Percentiles rank a stretch among this genome's conserved stretches.
Conservation (phyloP, 2,888 invertebrate genomes). For the Sisyra terminalis region DNA sequence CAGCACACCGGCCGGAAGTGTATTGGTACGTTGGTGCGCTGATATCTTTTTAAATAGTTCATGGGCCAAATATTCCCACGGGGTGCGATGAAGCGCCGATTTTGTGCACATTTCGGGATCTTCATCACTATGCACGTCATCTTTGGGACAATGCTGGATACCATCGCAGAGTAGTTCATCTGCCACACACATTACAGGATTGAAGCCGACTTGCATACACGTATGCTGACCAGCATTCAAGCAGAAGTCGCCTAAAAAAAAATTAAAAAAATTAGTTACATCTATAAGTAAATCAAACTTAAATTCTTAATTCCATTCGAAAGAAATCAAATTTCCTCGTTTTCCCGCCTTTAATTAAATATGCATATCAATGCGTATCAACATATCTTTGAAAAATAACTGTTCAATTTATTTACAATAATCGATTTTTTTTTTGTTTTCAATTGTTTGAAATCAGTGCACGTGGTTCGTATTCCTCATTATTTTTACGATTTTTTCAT, state of each 20-base stretch:
- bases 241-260: slow-evolving; percentile 16
- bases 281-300: too few relatives aligned
- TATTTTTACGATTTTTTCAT: too few relatives aligned
- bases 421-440: too few relatives aligned
- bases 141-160: slow-evolving; percentile 45
- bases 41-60: slow-evolving; percentile 17
- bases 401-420: too few relatives aligned
- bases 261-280: too few relatives aligned
- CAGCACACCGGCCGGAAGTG: background rate
- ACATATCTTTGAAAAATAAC: too few relatives aligned
- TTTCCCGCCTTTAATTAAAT: too few relatives aligned
- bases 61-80: slow-evolving; percentile 17
- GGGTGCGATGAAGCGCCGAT: slow-evolving; percentile 7
- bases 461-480: too few relatives aligned
- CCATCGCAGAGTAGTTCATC: slow-evolving; percentile 49
- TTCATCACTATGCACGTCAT: slow-evolving; percentile 29
- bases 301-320: too few relatives aligned
- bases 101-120: slow-evolving; percentile 20
- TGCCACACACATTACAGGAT: slow-evolving; percentile 38
- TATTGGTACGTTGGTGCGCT: background rate
- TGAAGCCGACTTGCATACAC: slow-evolving; percentile 22
- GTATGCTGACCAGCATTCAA: slow-evolving; percentile 19
- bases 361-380: too few relatives aligned
- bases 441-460: too few relatives aligned
- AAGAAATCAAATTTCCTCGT: too few relatives aligned